A percentile compares a stretch with the other conserved stretches of the same genome.
These are phyloP conservation scores for Aratinga solstitialis DNA, from an alignment of 2,797 vertebrate genomes.

Conservation along the genomic window DNA sequence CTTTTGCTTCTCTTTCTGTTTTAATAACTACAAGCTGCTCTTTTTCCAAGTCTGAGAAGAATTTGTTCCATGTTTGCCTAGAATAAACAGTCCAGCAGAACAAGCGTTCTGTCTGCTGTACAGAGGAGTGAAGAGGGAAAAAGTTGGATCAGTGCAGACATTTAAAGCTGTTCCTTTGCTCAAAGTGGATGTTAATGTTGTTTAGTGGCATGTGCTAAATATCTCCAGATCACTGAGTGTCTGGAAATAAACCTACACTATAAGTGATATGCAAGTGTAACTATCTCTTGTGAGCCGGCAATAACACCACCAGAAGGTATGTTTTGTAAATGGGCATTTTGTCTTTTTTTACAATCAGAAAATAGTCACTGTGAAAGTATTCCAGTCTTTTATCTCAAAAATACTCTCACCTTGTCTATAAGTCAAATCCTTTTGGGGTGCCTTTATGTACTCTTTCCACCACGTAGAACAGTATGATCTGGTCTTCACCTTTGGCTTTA, in stretches of 20 bases:
- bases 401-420: conserved; percentile 6
- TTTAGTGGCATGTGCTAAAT: not conserved
- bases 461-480: not conserved
- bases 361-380: not conserved
- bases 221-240: not conserved
- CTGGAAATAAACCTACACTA: conserved; percentile 7
- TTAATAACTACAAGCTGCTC: conserved; percentile 21
- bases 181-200: not conserved
- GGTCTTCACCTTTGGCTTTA: not conserved
- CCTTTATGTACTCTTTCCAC: not conserved
- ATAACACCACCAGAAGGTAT: not conserved
- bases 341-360: conserved; percentile 25
- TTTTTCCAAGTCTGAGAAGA: conserved; percentile 22
- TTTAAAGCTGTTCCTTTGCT: conserved; percentile 41
- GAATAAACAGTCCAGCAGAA: conserved; percentile 37
- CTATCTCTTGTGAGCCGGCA: not conserved
- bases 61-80: not conserved
- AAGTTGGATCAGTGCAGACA: not conserved
- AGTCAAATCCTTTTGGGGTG: not conserved
- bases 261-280: conserved; percentile 27
- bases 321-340: conserved; percentile 19
- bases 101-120: conserved; percentile 1
- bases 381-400: conserved; percentile 40
- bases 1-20: not conserved
- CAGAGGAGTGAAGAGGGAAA: not conserved